These are phyloP conservation scores for Nasonia vitripennis DNA, from an alignment of 1,140 invertebrate species.

Conservation along the genomic window DNA sequence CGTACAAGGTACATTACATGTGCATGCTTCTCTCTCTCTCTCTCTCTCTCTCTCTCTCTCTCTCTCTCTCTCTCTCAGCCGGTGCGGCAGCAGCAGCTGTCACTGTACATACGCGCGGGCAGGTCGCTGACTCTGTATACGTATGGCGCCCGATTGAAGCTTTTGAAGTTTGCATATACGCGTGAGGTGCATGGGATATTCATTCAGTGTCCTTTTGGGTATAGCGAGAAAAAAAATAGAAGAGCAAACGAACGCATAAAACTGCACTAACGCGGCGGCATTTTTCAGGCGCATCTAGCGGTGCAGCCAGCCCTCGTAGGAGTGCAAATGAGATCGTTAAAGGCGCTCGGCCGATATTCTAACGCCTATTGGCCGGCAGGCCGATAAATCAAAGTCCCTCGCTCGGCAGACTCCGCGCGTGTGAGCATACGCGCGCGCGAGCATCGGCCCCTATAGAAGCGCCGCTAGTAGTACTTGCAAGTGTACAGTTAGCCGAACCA, in stretches of 20 bases:
- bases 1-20: no score
- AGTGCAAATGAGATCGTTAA: slow-evolving; percentile 52
- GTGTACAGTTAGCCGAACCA: slow-evolving; percentile 73
- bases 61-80: slow-evolving; percentile 31
- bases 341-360: slow-evolving; percentile 30
- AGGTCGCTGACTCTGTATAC: slow-evolving; percentile 48
- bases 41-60: slow-evolving; percentile 45
- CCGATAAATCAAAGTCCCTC: slow-evolving; percentile 50
- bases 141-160: no score
- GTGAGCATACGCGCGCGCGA: not conserved
- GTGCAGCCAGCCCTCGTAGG: slow-evolving; percentile 6
- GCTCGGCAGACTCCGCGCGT: not conserved
- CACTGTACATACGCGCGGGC: slow-evolving; percentile 4
- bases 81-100: slow-evolving; percentile 18
- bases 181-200: no score
- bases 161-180: no score
- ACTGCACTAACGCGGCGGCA: no score
- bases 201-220: no score
- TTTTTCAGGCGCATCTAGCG: not conserved
- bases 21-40: not conserved
- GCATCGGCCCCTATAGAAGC: slow-evolving; percentile 54
- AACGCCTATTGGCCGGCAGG: slow-evolving; percentile 23
- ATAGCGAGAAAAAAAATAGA: no score
- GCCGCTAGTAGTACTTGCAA: slow-evolving; percentile 57
- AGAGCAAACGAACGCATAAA: not conserved